Conservation (phyloP, 1,140 invertebrate genomes). For the Proctacanthus coquilletti region DNA sequence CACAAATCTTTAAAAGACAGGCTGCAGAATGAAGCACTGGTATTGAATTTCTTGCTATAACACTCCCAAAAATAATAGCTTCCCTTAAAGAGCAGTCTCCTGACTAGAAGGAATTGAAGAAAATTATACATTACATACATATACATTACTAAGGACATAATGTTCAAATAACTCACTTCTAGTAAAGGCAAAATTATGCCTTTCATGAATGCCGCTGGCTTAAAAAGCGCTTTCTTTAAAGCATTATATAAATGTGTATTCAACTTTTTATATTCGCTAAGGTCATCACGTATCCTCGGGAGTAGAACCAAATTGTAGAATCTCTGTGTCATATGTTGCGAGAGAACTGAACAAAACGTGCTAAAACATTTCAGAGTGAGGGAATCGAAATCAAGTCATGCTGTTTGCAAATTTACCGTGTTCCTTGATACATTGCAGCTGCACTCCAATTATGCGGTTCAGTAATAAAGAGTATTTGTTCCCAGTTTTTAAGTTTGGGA, state of each 20-base stretch:
- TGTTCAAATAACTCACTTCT: slow-evolving; percentile 54
- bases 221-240: slow-evolving; percentile 83
- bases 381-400: slow-evolving; percentile 1
- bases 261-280: slow-evolving; percentile 85
- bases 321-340: slow-evolving; percentile 90
- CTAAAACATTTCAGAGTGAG: slow-evolving; percentile 25
- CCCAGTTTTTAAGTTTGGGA: slow-evolving; percentile 88
- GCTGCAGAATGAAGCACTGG: slow-evolving; percentile 94
- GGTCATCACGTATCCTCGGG: slow-evolving; percentile 87
- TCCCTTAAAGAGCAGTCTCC: slow-evolving; percentile 89
- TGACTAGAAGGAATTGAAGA: slow-evolving; percentile 36
- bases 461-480: slow-evolving; percentile 82
- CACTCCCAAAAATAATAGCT: slow-evolving; percentile 87
- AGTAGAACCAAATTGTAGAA: slow-evolving; percentile 91
- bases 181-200: slow-evolving; percentile 84
- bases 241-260: slow-evolving; percentile 97
- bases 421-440: slow-evolving; percentile 70
- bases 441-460: slow-evolving; percentile 78
- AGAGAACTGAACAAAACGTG: slow-evolving; percentile 92
- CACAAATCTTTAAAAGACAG: slow-evolving; percentile 86
- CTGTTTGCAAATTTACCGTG: slow-evolving; percentile 14
- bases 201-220: slow-evolving; percentile 98
- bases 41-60: slow-evolving; percentile 81
- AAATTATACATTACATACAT: slow-evolving; percentile 3
- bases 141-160: no score